phyloP scores from a whole-genome alignment of 2,888 invertebrate genomes.

The Epirrhoe alternata region DNA sequence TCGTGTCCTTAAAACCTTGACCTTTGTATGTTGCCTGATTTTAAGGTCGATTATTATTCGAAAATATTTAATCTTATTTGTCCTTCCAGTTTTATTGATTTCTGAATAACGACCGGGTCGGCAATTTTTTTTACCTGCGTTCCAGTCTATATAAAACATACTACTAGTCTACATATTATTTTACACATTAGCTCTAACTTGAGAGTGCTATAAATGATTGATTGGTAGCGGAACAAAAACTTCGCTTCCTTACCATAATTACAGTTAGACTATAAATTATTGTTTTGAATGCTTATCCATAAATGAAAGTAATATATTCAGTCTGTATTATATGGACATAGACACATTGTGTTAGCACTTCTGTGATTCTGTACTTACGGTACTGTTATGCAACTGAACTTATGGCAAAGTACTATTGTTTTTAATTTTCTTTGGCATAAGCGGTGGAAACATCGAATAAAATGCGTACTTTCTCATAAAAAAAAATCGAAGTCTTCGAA shows the following conservation, averaged over 20 bases:
- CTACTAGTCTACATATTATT: no score
- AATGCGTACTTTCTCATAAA: no score
- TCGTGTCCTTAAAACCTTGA: not conserved
- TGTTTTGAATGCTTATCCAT: conserved; percentile 15
- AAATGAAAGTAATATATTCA: conserved; percentile 23
- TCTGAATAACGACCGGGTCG: conserved; percentile 4
- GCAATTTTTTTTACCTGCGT: no score
- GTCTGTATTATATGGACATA: conserved; percentile 18
- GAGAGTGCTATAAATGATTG: not conserved
- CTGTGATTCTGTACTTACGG: conserved; percentile 25
- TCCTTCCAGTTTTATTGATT: conserved; percentile 14
- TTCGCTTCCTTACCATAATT: not conserved
- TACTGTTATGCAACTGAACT: conserved; percentile 21
- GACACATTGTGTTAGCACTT: conserved; percentile 19
- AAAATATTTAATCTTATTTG: conserved; percentile 11
- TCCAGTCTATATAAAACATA: no score
- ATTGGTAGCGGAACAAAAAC: not conserved
- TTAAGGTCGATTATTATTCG: not conserved
- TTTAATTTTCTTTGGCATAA: no score
- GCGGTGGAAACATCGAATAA: no score
- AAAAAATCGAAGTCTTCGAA: no score
- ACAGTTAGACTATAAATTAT: conserved; percentile 2
- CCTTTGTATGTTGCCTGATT: not conserved
- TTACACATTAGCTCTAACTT: no score
- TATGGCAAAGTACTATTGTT: not conserved